phyloP scores from a whole-genome alignment of 2,888 invertebrate genomes.

The Automeris io region DNA sequence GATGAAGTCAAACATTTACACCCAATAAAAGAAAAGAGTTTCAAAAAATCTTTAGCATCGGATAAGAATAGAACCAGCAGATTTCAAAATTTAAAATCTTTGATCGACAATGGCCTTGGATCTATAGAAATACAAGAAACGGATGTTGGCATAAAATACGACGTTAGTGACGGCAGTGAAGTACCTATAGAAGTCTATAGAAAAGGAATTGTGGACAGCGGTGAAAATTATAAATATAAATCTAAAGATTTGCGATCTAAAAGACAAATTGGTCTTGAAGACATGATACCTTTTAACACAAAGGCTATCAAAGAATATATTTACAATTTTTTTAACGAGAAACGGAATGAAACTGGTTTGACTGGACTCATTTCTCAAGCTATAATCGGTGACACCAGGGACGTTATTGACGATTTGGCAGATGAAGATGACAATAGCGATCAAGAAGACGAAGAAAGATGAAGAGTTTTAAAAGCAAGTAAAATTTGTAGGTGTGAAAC shows the following conservation, averaged over 20 bases:
- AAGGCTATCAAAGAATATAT: constrained; percentile 61
- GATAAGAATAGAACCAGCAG: constrained; percentile 40
- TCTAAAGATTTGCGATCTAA: constrained; percentile 34
- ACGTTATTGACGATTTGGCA: constrained; percentile 39
- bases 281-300: constrained; percentile 60
- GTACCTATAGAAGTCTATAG: constrained; percentile 75
- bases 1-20: constrained; percentile 78
- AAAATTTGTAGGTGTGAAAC: neutral
- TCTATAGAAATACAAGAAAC: constrained; percentile 76
- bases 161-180: constrained; percentile 72
- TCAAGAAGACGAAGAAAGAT: constrained; percentile 38
- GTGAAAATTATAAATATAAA: constrained; percentile 48
- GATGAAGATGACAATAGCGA: constrained; percentile 38
- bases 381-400: constrained; percentile 49
- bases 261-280: constrained; percentile 59
- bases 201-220: constrained; percentile 78
- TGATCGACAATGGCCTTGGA: constrained; percentile 61
- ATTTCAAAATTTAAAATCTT: constrained; percentile 53
- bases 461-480: constrained; percentile 14
- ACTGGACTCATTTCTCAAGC: constrained; percentile 59
- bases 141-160: constrained; percentile 75
- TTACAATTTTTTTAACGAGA: constrained; percentile 52
- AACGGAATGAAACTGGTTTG: constrained; percentile 55
- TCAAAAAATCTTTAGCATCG: constrained; percentile 41
- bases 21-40: constrained; percentile 49